Conservation (phyloP, 2,113 vertebrate genomes). For the Carettochelys insculpta region DNA sequence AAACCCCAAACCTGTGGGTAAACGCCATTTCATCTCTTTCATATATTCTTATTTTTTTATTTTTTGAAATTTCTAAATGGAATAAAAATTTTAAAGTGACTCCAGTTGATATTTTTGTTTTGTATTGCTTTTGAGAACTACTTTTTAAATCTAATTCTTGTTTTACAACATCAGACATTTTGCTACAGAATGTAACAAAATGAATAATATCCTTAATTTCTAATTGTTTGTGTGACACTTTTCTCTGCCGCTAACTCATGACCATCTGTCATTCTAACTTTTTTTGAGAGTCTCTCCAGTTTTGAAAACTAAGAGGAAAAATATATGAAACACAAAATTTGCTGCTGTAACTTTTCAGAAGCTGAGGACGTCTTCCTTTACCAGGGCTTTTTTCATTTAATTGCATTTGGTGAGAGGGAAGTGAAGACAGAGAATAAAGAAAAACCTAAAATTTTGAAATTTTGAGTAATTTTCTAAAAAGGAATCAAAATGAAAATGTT, state of each 20-base stretch:
- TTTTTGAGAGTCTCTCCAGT: not conserved
- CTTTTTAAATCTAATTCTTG: not conserved
- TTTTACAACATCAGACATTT: not conserved
- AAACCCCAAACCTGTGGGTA: no score
- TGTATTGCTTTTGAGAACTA: not conserved
- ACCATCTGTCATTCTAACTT: not conserved
- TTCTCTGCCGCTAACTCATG: not conserved
- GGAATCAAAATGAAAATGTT: not conserved
- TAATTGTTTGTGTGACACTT: not conserved
- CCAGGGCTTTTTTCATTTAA: not conserved
- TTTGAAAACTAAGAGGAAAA: not conserved
- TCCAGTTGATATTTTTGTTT: not conserved
- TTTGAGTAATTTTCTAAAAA: conserved; percentile 20
- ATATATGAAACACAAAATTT: not conserved
- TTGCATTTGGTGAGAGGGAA: not conserved
- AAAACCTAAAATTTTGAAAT: not conserved
- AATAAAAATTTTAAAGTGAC: not conserved
- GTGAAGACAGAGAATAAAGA: not conserved
- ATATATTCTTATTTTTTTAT: no score
- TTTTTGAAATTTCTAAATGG: not conserved
- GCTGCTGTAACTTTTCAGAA: not conserved
- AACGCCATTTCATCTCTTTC: no score
- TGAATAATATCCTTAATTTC: not conserved
- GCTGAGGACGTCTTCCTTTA: not conserved
- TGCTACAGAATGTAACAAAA: not conserved